A percentile compares a stretch with the other conserved stretches of the same genome.
These are phyloP conservation scores for Piezodorus guildinii DNA, from an alignment of 1,140 invertebrate genomes.

Conservation along the genomic window DNA sequence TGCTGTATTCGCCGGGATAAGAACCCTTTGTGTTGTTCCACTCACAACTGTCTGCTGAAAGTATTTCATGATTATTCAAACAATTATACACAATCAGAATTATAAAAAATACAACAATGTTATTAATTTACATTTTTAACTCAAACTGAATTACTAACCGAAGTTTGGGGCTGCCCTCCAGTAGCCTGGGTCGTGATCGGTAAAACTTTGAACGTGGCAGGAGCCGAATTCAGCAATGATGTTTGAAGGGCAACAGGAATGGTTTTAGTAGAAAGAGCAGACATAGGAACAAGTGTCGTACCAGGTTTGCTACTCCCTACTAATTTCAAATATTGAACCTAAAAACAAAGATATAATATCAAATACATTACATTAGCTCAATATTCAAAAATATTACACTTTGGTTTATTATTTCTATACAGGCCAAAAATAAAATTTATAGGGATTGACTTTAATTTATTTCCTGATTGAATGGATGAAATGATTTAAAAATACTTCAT, in stretches of 20 bases:
- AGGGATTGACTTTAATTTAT: too few species aligned
- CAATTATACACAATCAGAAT: too few species aligned
- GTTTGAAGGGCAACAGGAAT: slow-evolving; percentile 28
- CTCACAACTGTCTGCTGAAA: slow-evolving; percentile 7
- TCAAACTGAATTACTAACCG: neutral
- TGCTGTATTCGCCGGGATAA: slow-evolving; percentile 21
- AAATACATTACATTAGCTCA: too few species aligned
- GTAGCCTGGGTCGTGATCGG: slow-evolving; percentile 12
- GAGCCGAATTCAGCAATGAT: slow-evolving; percentile 14
- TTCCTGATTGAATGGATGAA: too few species aligned
- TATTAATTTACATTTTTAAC: neutral
- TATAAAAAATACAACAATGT: too few species aligned
- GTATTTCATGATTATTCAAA: neutral
- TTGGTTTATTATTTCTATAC: too few species aligned
- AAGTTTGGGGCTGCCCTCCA: neutral
- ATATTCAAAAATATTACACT: too few species aligned
- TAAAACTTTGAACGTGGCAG: slow-evolving; percentile 20
- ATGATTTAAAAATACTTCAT: too few species aligned
- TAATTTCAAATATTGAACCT: slow-evolving; percentile 60
- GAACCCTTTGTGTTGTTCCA: slow-evolving; percentile 16
- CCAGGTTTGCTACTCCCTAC: slow-evolving; percentile 34
- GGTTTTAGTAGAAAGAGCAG: slow-evolving; percentile 34
- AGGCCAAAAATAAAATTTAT: too few species aligned
- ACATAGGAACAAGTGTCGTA: slow-evolving; percentile 36
- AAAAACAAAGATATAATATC: slow-evolving; percentile 25